Evolutionary conservation across 35 echinoderm and acorn worm genomes (phyloP), one percentile per base, ranked within the genome.

Genomic region (Ophioderma brevispina): DNA sequence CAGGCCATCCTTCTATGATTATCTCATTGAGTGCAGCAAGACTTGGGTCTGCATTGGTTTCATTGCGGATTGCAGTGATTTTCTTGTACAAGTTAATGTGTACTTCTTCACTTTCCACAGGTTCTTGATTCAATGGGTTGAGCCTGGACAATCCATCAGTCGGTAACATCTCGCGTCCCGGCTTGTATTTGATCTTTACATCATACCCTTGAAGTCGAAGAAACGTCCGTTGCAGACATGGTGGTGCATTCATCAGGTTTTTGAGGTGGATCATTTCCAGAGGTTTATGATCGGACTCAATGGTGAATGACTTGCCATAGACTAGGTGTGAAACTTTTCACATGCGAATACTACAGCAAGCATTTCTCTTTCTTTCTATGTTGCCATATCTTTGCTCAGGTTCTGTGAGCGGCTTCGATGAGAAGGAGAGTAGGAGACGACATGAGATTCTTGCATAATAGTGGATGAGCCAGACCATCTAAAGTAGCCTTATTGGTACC

Each of bases 301-400:
- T 56, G 0, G 25, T 52, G 34, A 96, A 92, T 3, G 32, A 23
- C 64, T 64, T 96, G 23, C 82, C 87, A 78, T 90, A 96, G 1
- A 95, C 33, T 31, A 92, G 55, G 86, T 89, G 78, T 96, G 87
- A 41, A 93, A 90, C 38, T 81, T 75, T 50, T 92, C 90, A 32
- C 75, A 84, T 0, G 40, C 85, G 89, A 85, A 92, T 37, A 96
- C 81, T 11, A 96, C 94, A 79, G 94, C 94, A 0, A 89, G 41
- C 40, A 96, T 19, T 36, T 96, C 82, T 19, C 81, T 39, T 39
- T 92, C 90, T 39, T 78, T n/a, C n/a, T n/a, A n/a, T n/a, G 25
- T 89, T 84, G 17, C 40, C 84, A 77, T 91, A 94, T 31, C 36
- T 52, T 28, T 76, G 40, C 56, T 94, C 76, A 13, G 63, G 38